A percentile compares a stretch with the other conserved stretches of the same genome.
Evolutionary conservation across 2,888 invertebrate species (phyloP).

Genomic region (Drosophila borealis): DNA sequence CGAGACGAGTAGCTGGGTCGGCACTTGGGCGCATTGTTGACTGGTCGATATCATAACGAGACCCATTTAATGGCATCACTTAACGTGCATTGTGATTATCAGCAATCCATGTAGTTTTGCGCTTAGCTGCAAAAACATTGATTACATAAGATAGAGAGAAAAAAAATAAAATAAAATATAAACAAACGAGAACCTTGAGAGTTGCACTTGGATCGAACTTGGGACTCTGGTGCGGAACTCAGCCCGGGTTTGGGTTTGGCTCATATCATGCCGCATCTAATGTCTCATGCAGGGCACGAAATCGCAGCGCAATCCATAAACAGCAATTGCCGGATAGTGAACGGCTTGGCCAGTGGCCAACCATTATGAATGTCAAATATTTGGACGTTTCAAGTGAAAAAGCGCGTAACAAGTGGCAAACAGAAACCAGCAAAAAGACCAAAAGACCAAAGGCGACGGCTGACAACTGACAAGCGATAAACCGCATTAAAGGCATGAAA

Average conservation of each 20-base stretch:
- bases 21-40: conserved; percentile 35
- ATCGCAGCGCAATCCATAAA: conserved; percentile 31
- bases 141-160: conserved; percentile 22
- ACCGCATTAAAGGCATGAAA: conserved; percentile 43
- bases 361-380: conserved; percentile 73
- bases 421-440: conserved; percentile 8
- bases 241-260: not conserved
- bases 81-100: conserved; percentile 35
- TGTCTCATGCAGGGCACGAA: conserved; percentile 51
- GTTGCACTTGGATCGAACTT: conserved; percentile 11
- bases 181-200: conserved; percentile 28
- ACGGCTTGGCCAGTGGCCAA: conserved; percentile 31
- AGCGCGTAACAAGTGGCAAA: conserved; percentile 60
- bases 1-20: conserved; percentile 20
- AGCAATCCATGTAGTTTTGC: conserved; percentile 16
- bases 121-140: conserved; percentile 8
- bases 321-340: conserved; percentile 36
- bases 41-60: conserved; percentile 45
- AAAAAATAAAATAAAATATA: not conserved
- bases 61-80: conserved; percentile 42
- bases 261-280: conserved; percentile 23
- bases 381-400: conserved; percentile 46
- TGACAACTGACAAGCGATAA: conserved; percentile 46
- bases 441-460: conserved; percentile 36
- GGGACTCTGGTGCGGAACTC: conserved; percentile 6